phyloP scores from a whole-genome alignment of 2,113 vertebrate genomes.

The Beaufortia kweichowensis region DNA sequence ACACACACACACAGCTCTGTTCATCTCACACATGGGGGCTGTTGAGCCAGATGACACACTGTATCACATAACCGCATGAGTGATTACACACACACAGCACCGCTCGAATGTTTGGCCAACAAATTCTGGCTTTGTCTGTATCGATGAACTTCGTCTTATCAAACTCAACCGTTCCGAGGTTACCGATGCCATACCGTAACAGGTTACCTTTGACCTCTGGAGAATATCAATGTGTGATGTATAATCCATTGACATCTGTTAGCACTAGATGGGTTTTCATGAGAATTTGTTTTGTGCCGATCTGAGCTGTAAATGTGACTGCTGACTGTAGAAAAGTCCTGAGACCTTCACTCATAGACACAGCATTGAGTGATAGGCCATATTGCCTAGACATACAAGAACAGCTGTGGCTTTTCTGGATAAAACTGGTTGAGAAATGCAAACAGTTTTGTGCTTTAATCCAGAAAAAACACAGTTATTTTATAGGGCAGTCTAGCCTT shows the following conservation, averaged over 20 bases:
- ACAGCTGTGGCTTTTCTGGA: too few species aligned
- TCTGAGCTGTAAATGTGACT: too few species aligned
- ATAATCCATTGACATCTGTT: slow-evolving; percentile 52
- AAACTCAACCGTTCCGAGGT: neutral
- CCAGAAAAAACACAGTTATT: too few species aligned
- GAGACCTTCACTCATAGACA: too few species aligned
- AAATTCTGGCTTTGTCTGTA: slow-evolving; percentile 30
- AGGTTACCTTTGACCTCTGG: slow-evolving; percentile 21
- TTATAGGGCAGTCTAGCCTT: too few species aligned
- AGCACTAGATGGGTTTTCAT: too few species aligned
- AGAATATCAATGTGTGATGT: slow-evolving; percentile 49
- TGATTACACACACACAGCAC: slow-evolving; percentile 6
- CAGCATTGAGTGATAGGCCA: too few species aligned
- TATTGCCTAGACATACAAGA: too few species aligned
- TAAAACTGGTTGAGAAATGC: too few species aligned
- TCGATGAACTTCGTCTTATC: slow-evolving; percentile 11
- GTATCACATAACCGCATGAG: slow-evolving; percentile 56
- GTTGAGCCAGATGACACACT: slow-evolving; percentile 63
- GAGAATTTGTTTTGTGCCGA: too few species aligned
- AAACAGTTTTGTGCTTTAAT: too few species aligned
- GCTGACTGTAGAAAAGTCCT: too few species aligned
- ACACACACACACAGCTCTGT: slow-evolving; percentile 39
- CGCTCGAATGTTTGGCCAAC: neutral
- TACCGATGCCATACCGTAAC: neutral
- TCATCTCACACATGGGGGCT: slow-evolving; percentile 63